Evolutionary conservation across 2,888 invertebrate genomes (phyloP).

Genomic region (Biston stratarius): DNA sequence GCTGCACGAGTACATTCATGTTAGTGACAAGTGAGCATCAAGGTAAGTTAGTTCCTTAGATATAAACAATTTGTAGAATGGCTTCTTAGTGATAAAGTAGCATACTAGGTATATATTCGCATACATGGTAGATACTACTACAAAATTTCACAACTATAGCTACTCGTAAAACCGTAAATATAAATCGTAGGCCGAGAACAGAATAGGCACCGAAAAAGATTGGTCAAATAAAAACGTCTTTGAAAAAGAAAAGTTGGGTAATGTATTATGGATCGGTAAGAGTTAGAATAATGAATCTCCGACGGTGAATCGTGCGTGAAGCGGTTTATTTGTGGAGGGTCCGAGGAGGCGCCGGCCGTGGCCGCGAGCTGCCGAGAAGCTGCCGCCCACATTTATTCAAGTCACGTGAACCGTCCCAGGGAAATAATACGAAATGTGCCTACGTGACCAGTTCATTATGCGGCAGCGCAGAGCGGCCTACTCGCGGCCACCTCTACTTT

Average conservation of each 20-base stretch:
- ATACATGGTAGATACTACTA: neutral
- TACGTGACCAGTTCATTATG: constrained; percentile 86
- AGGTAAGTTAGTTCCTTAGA: neutral
- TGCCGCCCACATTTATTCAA: constrained; percentile 77
- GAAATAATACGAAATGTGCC: constrained; percentile 87
- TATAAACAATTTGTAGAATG: neutral
- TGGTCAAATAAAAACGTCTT: constrained; percentile 58
- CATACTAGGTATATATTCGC: too few species aligned
- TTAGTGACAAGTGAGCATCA: too few species aligned
- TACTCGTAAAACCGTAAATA: constrained; percentile 36
- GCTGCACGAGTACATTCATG: neutral
- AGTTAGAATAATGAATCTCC: constrained; percentile 85
- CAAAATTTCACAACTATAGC: neutral
- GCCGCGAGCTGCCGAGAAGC: constrained; percentile 55
- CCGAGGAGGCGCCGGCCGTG: constrained; percentile 65
- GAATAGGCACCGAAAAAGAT: constrained; percentile 43
- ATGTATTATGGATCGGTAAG: constrained; percentile 75
- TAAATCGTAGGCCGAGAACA: constrained; percentile 42
- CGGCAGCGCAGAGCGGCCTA: constrained; percentile 71
- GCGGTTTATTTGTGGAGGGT: constrained; percentile 85
- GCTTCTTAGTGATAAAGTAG: neutral
- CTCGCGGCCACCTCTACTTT: constrained; percentile 64
- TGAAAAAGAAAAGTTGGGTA: constrained; percentile 59
- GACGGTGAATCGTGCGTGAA: constrained; percentile 83
- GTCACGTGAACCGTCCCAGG: constrained; percentile 85